Base-by-base conservation (phyloP, 2,113 vertebrate species). In the Geococcyx californianus region DNA sequence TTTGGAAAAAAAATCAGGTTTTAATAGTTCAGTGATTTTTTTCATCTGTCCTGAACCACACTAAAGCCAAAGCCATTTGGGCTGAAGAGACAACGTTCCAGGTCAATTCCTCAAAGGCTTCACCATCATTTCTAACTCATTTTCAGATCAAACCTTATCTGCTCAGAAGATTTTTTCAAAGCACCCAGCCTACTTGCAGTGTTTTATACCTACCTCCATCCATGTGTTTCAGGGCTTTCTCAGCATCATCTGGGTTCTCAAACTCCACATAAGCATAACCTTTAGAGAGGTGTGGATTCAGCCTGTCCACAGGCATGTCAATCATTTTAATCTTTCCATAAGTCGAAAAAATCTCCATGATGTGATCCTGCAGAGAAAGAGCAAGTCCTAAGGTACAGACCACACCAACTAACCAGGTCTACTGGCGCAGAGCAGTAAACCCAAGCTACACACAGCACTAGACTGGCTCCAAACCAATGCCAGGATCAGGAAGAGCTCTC, bases 301-400 rank as follows among this genome's bases (percentile, higher is more conserved):
- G 92, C 47, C 99, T 98, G 93, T 99, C 99, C 20, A 99, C 96
- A 10, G 99, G 99, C 99, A 99, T 99, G 89, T 99, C 99, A 25
- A 99, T 99, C 99, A 99, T 99, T 95, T 99, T 99, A 86, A 99
- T 99, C 96, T 99, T 99, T 63, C 99, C 99, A 0, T 99, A 99
- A 26, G 98, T 99, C 80, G 99, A 98, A 97, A 99, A 99, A 88
- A 99, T 99, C 97, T 99, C 99, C 98, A 99, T 99, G 58, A 99
- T 99, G 97, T 99, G 99, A 87, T 99, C 99, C 99, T 99, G 92
- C 15, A 94, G 63, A 51, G 49, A 84, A 66, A 92, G 11, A 75
- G 45, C 5, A 9, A 77, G 24, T 16, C 38, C 80, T 68, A 47
- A 55, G 56, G 64, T 14, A 28, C 1, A 54, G 33, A 51, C 20